A percentile compares a stretch with the other conserved stretches of the same genome.
Evolutionary conservation across 2,797 vertebrate species (phyloP).

Genomic region (Parambassis ranga): DNA sequence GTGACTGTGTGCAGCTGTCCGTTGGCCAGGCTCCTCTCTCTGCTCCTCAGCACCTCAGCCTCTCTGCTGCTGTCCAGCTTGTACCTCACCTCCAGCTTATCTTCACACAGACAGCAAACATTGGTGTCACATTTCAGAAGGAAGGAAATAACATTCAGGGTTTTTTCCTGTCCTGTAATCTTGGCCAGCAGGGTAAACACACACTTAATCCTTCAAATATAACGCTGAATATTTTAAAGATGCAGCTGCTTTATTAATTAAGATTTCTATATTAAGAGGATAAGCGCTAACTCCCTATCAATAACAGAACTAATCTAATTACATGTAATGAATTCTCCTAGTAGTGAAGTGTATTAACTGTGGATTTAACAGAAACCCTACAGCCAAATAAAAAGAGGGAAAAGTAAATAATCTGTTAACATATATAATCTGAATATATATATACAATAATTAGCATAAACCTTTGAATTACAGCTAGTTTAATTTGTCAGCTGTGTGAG

Average conservation of each 20-base stretch:
- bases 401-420: background rate
- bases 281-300: conserved; percentile 39
- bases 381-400: background rate
- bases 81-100: conserved; percentile 91
- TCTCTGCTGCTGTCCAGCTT: conserved; percentile 84
- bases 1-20: conserved; percentile 84
- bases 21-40: conserved; percentile 82
- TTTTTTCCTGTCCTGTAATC: background rate
- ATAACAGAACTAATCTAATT: conserved; percentile 26
- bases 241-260: conserved; percentile 8
- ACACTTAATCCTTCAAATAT: conserved; percentile 5
- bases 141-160: background rate
- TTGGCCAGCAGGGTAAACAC: background rate
- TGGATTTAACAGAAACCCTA: conserved; percentile 5
- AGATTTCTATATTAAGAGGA: conserved; percentile 37
- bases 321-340: conserved; percentile 18
- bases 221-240: background rate
- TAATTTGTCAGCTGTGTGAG: no score
- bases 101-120: conserved; percentile 54
- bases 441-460: no score
- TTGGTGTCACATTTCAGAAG: background rate
- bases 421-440: no score
- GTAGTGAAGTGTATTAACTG: conserved; percentile 1
- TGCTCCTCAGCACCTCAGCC: conserved; percentile 81
- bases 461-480: no score